These are phyloP conservation scores for Choristoneura rosaceana DNA, from an alignment of 2,888 invertebrate species.

Conservation along the genomic window DNA sequence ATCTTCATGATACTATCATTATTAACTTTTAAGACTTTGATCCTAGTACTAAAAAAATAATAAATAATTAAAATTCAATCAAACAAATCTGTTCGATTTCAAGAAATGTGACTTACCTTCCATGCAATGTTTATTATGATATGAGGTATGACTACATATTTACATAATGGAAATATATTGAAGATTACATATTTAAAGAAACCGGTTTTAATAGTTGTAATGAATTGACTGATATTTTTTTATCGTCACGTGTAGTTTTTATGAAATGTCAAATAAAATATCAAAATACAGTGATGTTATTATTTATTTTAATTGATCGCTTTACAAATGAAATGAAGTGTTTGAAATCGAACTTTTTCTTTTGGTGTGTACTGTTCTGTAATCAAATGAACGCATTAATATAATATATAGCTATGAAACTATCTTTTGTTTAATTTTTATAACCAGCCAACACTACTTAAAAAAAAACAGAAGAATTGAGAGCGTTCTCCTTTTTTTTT, in stretches of 20 bases:
- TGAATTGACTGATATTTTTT: neutral
- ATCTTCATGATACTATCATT: neutral
- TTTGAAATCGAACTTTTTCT: slow-evolving; percentile 14
- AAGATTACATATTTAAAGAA: neutral
- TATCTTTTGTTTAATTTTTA: slow-evolving; percentile 34
- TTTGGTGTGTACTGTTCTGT: slow-evolving; percentile 50
- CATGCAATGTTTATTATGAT: too few species aligned
- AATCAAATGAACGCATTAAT: slow-evolving; percentile 63
- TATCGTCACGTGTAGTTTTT: neutral
- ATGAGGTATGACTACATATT: too few species aligned
- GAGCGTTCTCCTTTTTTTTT: too few species aligned
- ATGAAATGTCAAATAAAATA: neutral
- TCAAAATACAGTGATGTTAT: neutral
- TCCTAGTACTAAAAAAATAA: neutral
- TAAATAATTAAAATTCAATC: neutral
- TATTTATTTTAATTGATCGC: neutral
- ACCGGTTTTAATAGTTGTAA: neutral
- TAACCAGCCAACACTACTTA: too few species aligned
- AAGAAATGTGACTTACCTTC: neutral
- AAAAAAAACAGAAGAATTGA: too few species aligned
- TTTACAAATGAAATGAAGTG: neutral
- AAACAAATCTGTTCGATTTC: neutral
- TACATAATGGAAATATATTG: too few species aligned
- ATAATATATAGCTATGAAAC: slow-evolving; percentile 51
- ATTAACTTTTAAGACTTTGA: neutral